Evolutionary conservation across 2,113 vertebrate genomes (phyloP), one percentile per base, ranked within the genome.

Genomic region (Nestor notabilis): DNA sequence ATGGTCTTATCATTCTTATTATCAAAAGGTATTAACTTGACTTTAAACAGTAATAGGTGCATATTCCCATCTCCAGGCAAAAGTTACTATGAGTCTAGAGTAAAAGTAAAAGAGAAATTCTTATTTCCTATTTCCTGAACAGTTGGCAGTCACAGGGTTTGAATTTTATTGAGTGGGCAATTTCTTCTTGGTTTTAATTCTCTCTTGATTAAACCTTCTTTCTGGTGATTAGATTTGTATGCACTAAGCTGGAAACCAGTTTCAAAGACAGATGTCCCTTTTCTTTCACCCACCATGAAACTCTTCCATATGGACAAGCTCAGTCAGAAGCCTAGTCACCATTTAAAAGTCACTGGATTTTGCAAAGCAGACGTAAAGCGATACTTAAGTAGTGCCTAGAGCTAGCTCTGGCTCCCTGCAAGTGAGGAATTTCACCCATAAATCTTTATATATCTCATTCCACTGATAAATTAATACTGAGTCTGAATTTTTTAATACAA

Each of bases 141-240:
- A 69, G n/a, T 2, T 60, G n/a, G 33, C 63, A 76, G 31, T 76
- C 29, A 53, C 37, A 52, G 19, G 25, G 55, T 89, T 79, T 84
- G 20, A 89, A 60, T 91, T 92, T 84, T 76, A 94, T 66, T 68
- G 49, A 87, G 70, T 49, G 52, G 52, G 21, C 11, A 87, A 37
- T 75, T 70, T 84, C n/a, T 94, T 76, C 70, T 65, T n/a, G 27
- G 33, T 68, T 93, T 89, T 87, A 75, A 94, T 84, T 95, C 47
- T 75, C 16, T 76, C 65, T 76, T 82, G 74, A 94, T 85, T 75
- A 87, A 95, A 75, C 28, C 7, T 66, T 63, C 49, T 87, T 56
- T 78, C 74, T 93, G 74, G 28, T 85, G n/a, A 90, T 84, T 37
- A 87, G 74, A 76, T 91, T 87, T 93, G 39, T 50, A 78, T 37